These are phyloP conservation scores for Enteromius treurensis DNA, from an alignment of 2,797 vertebrate genomes.

Conservation along the genomic window DNA sequence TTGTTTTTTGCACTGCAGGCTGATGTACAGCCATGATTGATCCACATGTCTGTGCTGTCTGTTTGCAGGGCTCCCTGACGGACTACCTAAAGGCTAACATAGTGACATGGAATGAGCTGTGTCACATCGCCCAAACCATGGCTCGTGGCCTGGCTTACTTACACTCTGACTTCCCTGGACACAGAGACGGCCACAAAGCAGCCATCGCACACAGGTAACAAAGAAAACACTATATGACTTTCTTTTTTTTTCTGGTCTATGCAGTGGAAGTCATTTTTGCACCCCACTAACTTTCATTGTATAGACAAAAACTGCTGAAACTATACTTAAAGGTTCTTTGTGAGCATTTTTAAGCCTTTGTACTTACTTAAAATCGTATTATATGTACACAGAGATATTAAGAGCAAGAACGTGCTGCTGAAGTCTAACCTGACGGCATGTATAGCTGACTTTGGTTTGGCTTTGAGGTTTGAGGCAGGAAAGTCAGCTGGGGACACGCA, in stretches of 20 bases:
- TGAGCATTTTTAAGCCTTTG: neutral
- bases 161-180: conserved; percentile 89
- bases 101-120: conserved; percentile 91
- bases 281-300: neutral
- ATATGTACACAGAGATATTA: conserved; percentile 85
- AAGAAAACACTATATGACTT: neutral
- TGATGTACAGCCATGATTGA: conserved; percentile 8
- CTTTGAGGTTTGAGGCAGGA: conserved; percentile 90
- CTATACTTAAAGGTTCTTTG: neutral
- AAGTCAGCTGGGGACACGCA: conserved; percentile 93
- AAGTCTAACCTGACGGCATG: conserved; percentile 91
- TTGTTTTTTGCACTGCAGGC: neutral
- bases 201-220: conserved; percentile 89
- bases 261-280: neutral
- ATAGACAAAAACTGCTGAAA: neutral
- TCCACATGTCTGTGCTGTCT: neutral
- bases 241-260: neutral
- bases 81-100: conserved; percentile 93
- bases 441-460: conserved; percentile 92
- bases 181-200: conserved; percentile 90
- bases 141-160: conserved; percentile 89
- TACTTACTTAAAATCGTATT: conserved; percentile 1
- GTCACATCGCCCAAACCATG: conserved; percentile 90
- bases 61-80: conserved; percentile 85
- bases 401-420: conserved; percentile 93